Evolutionary conservation across 2,888 invertebrate species (phyloP).

Genomic region (Elegia similella): DNA sequence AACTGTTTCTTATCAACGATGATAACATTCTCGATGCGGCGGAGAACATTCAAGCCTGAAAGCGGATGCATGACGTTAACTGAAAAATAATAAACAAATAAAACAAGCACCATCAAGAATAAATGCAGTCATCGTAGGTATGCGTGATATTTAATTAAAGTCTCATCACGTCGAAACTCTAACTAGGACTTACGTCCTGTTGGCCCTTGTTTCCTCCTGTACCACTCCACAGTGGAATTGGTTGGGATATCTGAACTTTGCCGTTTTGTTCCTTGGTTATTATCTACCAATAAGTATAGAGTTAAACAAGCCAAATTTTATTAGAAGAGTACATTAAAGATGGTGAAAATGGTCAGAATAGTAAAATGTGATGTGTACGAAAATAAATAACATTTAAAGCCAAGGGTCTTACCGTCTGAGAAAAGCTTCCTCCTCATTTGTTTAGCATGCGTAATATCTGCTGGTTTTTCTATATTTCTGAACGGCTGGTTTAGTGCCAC

Average conservation of each 20-base stretch:
- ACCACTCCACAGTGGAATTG: conserved; percentile 67
- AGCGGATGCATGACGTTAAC: conserved; percentile 62
- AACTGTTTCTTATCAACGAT: conserved; percentile 55
- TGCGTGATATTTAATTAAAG: conserved; percentile 46
- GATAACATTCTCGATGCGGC: conserved; percentile 76
- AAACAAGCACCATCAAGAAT: conserved; percentile 72
- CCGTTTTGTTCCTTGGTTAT: conserved; percentile 70
- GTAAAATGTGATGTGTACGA: neutral
- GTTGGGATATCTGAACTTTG: conserved; percentile 50
- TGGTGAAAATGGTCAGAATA: conserved; percentile 4
- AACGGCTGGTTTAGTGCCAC: conserved; percentile 98
- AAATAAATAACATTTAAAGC: neutral
- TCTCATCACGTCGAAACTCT: conserved; percentile 36
- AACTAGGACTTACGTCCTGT: conserved; percentile 83
- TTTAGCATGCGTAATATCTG: conserved; percentile 82
- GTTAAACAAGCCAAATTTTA: conserved; percentile 31
- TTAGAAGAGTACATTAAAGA: neutral
- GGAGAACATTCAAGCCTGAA: conserved; percentile 67
- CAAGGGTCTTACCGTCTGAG: conserved; percentile 85
- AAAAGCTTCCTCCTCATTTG: conserved; percentile 82
- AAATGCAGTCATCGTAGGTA: conserved; percentile 73
- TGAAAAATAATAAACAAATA: conserved; percentile 46
- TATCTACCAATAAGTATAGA: conserved; percentile 59
- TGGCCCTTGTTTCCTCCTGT: conserved; percentile 84
- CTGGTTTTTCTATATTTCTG: conserved; percentile 84